These are phyloP conservation scores for Erebia ligea DNA, from an alignment of 2,888 invertebrate species.

Conservation along the genomic window DNA sequence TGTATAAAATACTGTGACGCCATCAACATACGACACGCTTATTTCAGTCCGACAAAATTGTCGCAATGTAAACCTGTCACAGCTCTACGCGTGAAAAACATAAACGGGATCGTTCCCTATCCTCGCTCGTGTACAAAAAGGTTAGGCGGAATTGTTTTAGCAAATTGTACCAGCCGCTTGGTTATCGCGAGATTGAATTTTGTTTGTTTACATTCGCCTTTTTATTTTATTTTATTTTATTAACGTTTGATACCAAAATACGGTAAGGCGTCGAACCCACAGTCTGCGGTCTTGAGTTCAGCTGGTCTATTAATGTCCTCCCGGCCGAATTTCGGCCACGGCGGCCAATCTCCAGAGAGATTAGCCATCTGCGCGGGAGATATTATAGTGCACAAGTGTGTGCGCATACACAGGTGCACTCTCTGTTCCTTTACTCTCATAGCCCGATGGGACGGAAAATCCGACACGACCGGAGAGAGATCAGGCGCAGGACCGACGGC, in stretches of 20 bases:
- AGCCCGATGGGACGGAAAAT: too few relatives aligned
- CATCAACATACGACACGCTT: too few relatives aligned
- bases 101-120: conserved; percentile 39
- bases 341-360: too few relatives aligned
- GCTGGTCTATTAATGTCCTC: too few relatives aligned
- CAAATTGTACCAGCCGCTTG: conserved; percentile 56
- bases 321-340: too few relatives aligned
- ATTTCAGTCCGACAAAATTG: background rate
- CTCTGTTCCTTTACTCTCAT: too few relatives aligned
- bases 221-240: conserved; percentile 8
- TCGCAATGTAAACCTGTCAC: conserved; percentile 23
- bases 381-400: too few relatives aligned
- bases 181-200: conserved; percentile 68
- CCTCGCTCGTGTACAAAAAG: conserved; percentile 55
- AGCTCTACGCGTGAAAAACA: conserved; percentile 39
- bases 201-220: conserved; percentile 54
- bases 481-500: too few relatives aligned
- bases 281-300: background rate
- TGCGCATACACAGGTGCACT: too few relatives aligned
- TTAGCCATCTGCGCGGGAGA: too few relatives aligned
- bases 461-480: too few relatives aligned
- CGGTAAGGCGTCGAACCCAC: background rate
- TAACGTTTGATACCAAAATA: background rate
- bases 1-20: too few relatives aligned
- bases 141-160: conserved; percentile 64